Conservation (phyloP, 1,140 invertebrate genomes). For the Centruroides sculpturatus region DNA sequence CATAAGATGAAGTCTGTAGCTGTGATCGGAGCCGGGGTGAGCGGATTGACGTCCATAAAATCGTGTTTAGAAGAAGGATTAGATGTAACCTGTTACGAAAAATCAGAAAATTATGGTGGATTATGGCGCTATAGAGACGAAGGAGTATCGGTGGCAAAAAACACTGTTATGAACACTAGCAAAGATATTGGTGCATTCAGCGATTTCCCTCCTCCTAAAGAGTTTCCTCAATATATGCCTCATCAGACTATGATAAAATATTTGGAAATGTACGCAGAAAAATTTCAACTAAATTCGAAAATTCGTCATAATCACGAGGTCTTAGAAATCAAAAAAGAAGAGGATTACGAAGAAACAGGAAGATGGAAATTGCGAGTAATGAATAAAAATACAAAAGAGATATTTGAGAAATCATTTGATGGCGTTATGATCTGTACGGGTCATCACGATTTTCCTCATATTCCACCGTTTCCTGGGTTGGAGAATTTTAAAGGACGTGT, state of each 20-base stretch:
- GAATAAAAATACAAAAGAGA: slow-evolving; percentile 14
- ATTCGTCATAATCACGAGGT: slow-evolving; percentile 19
- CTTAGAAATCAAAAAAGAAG: slow-evolving; percentile 13
- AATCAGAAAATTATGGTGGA: slow-evolving; percentile 32
- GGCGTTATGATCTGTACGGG: slow-evolving; percentile 28
- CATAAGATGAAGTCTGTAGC: neutral
- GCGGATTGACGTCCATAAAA: slow-evolving; percentile 33
- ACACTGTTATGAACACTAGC: slow-evolving; percentile 28
- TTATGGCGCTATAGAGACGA: slow-evolving; percentile 35
- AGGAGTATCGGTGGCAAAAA: slow-evolving; percentile 19
- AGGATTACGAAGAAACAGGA: slow-evolving; percentile 26
- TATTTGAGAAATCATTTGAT: slow-evolving; percentile 29
- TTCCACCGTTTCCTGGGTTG: slow-evolving; percentile 20
- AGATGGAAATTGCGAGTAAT: slow-evolving; percentile 26
- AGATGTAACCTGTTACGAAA: slow-evolving; percentile 32
- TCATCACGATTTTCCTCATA: slow-evolving; percentile 24
- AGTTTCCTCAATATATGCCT: slow-evolving; percentile 28
- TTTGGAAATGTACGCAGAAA: slow-evolving; percentile 24
- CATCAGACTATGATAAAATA: slow-evolving; percentile 24
- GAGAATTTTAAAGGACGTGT: slow-evolving; percentile 29
- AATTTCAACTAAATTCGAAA: slow-evolving; percentile 22
- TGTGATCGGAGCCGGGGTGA: slow-evolving; percentile 32
- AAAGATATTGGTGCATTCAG: slow-evolving; percentile 34
- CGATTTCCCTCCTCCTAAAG: slow-evolving; percentile 27
- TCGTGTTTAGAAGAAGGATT: slow-evolving; percentile 29